phyloP scores from a whole-genome alignment of 2,888 invertebrate species.

The Sussaba pulchella region DNA sequence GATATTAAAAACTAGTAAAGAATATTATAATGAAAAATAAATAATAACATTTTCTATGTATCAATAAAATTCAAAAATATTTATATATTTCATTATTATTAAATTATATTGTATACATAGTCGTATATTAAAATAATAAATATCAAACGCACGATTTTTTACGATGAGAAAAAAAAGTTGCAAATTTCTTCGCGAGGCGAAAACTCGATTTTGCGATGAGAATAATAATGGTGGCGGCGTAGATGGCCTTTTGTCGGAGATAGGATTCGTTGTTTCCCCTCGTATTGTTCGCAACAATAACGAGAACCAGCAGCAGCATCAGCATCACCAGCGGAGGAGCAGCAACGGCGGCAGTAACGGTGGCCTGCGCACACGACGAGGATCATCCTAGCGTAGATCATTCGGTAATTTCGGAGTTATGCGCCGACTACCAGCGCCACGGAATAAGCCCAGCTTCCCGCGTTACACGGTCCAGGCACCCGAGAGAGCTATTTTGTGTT shows the following conservation, averaged over 20 bases:
- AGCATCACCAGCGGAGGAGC: conserved; percentile 28
- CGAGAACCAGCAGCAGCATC: conserved; percentile 60
- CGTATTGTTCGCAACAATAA: conserved; percentile 76
- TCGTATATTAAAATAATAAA: too few species aligned
- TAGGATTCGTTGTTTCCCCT: conserved; percentile 23
- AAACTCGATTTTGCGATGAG: conserved; percentile 14
- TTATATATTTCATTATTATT: too few species aligned
- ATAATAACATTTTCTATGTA: too few species aligned
- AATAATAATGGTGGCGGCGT: conserved; percentile 37
- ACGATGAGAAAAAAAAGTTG: conserved; percentile 2
- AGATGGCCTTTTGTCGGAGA: conserved; percentile 44
- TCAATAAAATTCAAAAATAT: too few species aligned
- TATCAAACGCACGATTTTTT: background rate
- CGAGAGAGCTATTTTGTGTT: conserved; percentile 77
- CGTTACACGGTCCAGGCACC: conserved; percentile 47
- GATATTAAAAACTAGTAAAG: too few species aligned
- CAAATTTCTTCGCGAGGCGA: too few species aligned
- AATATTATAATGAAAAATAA: too few species aligned
- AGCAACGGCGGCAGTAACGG: conserved; percentile 22
- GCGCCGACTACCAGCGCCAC: conserved; percentile 48
- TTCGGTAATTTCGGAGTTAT: conserved; percentile 80
- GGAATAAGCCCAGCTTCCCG: conserved; percentile 6
- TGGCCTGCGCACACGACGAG: conserved; percentile 67
- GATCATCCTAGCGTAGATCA: conserved; percentile 77
- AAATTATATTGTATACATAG: too few species aligned